phyloP scores from a whole-genome alignment of 2,113 vertebrate genomes.

The Recurvirostra avosetta region DNA sequence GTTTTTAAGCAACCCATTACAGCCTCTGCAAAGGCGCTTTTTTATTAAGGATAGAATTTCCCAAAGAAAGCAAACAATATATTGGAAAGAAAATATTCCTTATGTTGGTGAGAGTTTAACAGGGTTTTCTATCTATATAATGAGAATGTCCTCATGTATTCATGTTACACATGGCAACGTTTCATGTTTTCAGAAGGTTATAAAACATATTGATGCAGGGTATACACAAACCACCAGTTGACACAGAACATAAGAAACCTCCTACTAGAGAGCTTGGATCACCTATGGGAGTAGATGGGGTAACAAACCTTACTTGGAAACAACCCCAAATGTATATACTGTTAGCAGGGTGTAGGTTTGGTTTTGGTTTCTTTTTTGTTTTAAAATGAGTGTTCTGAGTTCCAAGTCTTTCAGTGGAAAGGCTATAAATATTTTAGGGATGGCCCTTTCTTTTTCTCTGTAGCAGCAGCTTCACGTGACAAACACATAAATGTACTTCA shows the following conservation, averaged over 20 bases:
- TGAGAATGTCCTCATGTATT: background rate
- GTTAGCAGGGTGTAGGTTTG: background rate
- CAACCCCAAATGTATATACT: background rate
- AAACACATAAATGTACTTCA: background rate
- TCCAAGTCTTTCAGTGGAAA: background rate
- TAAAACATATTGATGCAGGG: background rate
- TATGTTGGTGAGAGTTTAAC: background rate
- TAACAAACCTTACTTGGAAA: background rate
- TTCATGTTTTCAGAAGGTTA: background rate
- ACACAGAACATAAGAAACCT: background rate
- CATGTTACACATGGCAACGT: background rate
- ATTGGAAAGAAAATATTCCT: background rate
- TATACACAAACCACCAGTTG: background rate
- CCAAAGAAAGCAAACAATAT: background rate
- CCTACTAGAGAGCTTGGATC: background rate
- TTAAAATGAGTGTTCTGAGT: background rate
- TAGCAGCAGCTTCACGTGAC: background rate
- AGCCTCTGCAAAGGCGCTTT: background rate
- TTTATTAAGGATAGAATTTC: constrained; percentile 23
- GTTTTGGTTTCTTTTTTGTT: background rate
- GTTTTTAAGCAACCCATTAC: constrained; percentile 5
- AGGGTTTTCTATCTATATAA: background rate
- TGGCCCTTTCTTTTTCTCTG: background rate
- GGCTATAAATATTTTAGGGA: background rate
- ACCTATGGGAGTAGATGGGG: background rate